Conservation (phyloP, 2,888 invertebrate species). For the Coelinius sp. region DNA sequence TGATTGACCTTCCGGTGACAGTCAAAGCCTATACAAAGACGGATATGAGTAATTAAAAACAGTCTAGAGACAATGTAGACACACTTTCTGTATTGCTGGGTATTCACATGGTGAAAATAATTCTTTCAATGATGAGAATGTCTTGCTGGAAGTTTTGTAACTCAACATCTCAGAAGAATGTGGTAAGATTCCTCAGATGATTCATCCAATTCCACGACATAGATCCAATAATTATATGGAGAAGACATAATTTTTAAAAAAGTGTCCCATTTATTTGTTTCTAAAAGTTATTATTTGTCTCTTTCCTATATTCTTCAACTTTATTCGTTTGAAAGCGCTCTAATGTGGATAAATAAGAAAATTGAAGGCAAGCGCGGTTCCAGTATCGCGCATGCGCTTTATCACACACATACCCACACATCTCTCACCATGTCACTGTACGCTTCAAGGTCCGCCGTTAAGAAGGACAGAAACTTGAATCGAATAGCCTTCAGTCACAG, state of each 20-base stretch:
- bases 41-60: background rate
- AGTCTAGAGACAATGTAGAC: background rate
- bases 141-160: background rate
- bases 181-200: background rate
- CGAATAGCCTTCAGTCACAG: constrained; percentile 16
- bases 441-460: constrained; percentile 10
- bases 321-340: background rate
- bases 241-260: background rate
- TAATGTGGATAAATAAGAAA: background rate
- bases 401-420: background rate
- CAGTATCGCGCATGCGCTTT: background rate
- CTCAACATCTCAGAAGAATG: background rate
- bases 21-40: background rate
- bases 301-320: background rate
- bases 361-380: background rate
- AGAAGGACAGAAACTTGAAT: constrained; percentile 23
- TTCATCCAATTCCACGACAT: background rate
- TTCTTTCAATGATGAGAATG: background rate
- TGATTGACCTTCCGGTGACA: background rate
- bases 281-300: background rate
- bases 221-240: background rate
- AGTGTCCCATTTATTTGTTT: too few relatives aligned
- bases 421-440: constrained; percentile 1
- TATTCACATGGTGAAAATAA: background rate
- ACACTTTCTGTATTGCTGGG: background rate